A percentile compares a stretch with the other conserved stretches of the same genome.
These are phyloP conservation scores for Orbicella faveolata DNA, from an alignment of 64 coral and sea anemone species.

Conservation along the genomic window DNA sequence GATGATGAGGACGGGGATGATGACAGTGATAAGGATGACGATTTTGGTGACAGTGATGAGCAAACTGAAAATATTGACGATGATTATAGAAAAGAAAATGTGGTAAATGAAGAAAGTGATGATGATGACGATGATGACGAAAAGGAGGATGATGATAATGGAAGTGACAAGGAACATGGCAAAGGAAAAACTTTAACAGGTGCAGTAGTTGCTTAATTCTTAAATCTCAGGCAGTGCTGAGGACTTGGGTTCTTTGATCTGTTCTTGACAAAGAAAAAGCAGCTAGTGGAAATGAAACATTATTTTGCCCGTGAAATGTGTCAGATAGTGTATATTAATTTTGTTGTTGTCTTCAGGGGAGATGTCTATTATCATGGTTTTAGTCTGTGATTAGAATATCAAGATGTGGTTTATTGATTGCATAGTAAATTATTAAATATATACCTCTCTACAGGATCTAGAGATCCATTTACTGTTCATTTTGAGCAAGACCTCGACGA, in stretches of 20 bases:
- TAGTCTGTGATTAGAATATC: too few relatives aligned
- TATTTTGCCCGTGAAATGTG: too few relatives aligned
- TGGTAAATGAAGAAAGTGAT: not conserved
- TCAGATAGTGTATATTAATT: too few relatives aligned
- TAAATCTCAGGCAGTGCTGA: too few relatives aligned
- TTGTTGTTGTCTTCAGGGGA: too few relatives aligned
- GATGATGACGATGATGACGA: not conserved
- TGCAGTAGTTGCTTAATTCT: not conserved
- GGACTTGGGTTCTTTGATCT: too few relatives aligned
- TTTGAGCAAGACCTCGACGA: slow-evolving; percentile 95
- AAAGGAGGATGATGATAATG: not conserved
- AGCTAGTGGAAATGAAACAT: too few relatives aligned
- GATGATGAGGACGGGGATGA: slow-evolving; percentile 11
- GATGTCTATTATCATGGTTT: too few relatives aligned
- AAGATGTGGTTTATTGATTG: too few relatives aligned
- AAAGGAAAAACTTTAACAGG: not conserved
- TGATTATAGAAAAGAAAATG: slow-evolving; percentile 9
- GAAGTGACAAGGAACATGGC: slow-evolving; percentile 14
- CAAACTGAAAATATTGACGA: not conserved
- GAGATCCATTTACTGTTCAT: slow-evolving; percentile 82
- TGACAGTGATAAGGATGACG: not conserved
- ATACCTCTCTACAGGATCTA: slow-evolving; percentile 27
- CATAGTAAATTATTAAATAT: too few relatives aligned
- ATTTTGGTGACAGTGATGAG: not conserved
- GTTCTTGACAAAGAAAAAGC: not conserved